phyloP scores from a whole-genome alignment of 2,113 vertebrate genomes.

The Tupaia tana region DNA sequence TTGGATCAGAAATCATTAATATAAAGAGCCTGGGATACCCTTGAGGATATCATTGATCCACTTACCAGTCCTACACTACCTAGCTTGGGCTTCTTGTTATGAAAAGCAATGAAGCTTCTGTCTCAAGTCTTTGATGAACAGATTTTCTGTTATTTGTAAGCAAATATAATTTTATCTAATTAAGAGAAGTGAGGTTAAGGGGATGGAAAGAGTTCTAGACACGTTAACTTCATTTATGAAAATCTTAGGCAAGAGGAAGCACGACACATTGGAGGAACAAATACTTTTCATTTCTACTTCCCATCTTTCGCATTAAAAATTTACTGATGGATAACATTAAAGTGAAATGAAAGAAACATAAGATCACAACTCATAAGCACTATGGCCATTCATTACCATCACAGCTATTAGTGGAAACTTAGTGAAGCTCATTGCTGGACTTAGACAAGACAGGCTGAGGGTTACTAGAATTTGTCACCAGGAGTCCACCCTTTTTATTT shows the following conservation, averaged over 20 bases:
- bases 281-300: constrained; percentile 25
- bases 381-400: not conserved
- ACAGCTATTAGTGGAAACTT: not conserved
- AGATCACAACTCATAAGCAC: not conserved
- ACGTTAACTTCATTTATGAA: not conserved
- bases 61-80: not conserved
- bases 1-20: not conserved
- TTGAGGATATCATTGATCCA: not conserved
- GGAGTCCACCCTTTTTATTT: not conserved
- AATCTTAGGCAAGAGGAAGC: not conserved
- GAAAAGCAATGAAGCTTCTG: not conserved
- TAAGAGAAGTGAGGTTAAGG: not conserved
- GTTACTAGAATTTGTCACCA: not conserved
- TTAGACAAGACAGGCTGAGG: not conserved
- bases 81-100: not conserved
- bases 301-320: constrained; percentile 45
- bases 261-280: not conserved
- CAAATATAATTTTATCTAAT: not conserved
- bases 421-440: not conserved
- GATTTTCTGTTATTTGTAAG: constrained; percentile 12
- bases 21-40: not conserved
- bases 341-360: constrained; percentile 14
- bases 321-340: constrained; percentile 38
- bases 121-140: not conserved
- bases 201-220: not conserved